These are phyloP conservation scores for Heteromyza rotundicornis DNA, from an alignment of 2,888 invertebrate genomes.

Conservation along the genomic window DNA sequence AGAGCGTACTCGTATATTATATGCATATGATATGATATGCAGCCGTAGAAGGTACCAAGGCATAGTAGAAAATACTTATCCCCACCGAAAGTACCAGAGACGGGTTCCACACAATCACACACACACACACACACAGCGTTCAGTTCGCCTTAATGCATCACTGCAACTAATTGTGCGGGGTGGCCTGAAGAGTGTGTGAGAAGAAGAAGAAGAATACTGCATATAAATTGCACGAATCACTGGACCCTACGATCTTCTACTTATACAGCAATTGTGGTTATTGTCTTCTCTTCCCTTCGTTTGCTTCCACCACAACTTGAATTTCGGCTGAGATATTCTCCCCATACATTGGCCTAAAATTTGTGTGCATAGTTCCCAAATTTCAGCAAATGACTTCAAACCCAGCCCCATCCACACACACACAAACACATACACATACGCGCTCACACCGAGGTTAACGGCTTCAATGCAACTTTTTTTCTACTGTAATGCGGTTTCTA, in stretches of 20 bases:
- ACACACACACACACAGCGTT: neutral
- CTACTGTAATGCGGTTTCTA: conserved; percentile 50
- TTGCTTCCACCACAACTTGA: too few species aligned
- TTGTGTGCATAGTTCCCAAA: conserved; percentile 40
- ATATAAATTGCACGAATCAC: neutral
- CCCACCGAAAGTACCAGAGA: conserved; percentile 3
- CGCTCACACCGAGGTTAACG: conserved; percentile 58
- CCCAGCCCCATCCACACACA: neutral
- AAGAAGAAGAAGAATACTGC: neutral
- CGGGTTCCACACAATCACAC: conserved; percentile 4
- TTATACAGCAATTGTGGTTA: conserved; percentile 22
- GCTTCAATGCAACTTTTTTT: conserved; percentile 59
- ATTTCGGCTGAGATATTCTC: too few species aligned
- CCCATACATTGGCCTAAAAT: conserved; percentile 25
- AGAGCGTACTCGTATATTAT: conserved; percentile 6
- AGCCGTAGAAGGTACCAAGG: too few species aligned
- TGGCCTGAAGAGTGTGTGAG: too few species aligned
- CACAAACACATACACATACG: conserved; percentile 44
- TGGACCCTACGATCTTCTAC: neutral
- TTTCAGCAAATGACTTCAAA: conserved; percentile 58
- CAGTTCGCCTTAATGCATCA: conserved; percentile 5
- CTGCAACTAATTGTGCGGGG: conserved; percentile 11
- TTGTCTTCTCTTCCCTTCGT: conserved; percentile 14
- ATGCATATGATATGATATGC: neutral
- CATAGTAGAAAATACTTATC: neutral